A percentile compares a stretch with the other conserved stretches of the same genome.
These are phyloP conservation scores for Tholera decimalis DNA, from an alignment of 2,888 invertebrate genomes.

Conservation along the genomic window DNA sequence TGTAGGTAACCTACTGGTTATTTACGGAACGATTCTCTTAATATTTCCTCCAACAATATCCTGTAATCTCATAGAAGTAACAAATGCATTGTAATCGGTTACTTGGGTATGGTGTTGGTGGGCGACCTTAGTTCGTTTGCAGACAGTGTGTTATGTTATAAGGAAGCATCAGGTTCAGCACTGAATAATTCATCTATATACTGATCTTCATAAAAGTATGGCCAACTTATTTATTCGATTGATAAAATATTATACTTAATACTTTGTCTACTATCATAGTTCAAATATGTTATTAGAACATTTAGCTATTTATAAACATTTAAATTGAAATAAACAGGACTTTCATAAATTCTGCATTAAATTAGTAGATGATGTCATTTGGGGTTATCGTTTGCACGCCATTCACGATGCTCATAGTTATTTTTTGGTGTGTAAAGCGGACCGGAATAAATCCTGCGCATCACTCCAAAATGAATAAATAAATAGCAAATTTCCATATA, in stretches of 20 bases:
- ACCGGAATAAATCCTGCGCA: no score
- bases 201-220: constrained; percentile 19
- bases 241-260: not conserved
- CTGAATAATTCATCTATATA: constrained; percentile 41
- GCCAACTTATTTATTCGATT: constrained; percentile 17
- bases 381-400: constrained; percentile 64
- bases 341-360: constrained; percentile 42
- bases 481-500: no score
- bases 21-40: not conserved
- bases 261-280: constrained; percentile 26
- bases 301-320: constrained; percentile 27
- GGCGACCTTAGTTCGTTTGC: constrained; percentile 22
- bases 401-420: constrained; percentile 21
- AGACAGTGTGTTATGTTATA: constrained; percentile 15
- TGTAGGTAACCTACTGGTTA: not conserved
- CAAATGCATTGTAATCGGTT: constrained; percentile 1
- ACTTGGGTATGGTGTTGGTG: constrained; percentile 5
- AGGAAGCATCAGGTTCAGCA: constrained; percentile 16
- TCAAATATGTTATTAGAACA: constrained; percentile 14
- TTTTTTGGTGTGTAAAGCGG: constrained; percentile 16
- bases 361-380: constrained; percentile 67
- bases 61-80: not conserved
- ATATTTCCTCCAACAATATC: constrained; percentile 11
- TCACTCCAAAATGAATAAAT: no score
- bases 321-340: constrained; percentile 38